Percentiles rank a stretch among this genome's conserved stretches.
Evolutionary conservation across 1,140 invertebrate genomes (phyloP).

Genomic region (Hesperophylax magnus): DNA sequence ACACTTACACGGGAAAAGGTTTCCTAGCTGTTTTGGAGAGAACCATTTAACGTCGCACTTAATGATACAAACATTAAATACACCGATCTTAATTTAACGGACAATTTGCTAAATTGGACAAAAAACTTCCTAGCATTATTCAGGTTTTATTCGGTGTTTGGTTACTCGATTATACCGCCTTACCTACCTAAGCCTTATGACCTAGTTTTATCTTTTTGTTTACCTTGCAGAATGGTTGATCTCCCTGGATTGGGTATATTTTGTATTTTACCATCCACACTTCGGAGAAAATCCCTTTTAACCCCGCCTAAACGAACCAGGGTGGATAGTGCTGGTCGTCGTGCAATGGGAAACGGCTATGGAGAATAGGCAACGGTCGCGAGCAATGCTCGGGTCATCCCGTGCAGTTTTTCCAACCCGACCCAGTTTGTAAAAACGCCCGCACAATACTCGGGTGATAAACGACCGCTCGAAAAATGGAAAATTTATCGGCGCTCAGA

Average conservation of each 20-base stretch:
- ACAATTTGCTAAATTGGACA: too few relatives aligned
- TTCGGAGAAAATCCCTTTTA: constrained; percentile 49
- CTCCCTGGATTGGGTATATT: not conserved
- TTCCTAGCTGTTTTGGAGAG: not conserved
- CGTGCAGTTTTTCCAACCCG: constrained; percentile 14
- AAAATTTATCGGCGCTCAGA: constrained; percentile 46
- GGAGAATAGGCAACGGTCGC: too few relatives aligned
- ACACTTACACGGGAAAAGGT: constrained; percentile 29
- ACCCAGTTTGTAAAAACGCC: constrained; percentile 30
- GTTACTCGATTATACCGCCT: not conserved
- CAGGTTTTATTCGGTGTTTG: too few relatives aligned
- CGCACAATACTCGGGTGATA: constrained; percentile 6
- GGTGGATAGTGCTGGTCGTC: too few relatives aligned
- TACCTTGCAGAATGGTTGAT: not conserved
- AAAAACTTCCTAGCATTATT: too few relatives aligned
- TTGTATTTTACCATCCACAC: constrained; percentile 47
- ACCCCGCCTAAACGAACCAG: constrained; percentile 21
- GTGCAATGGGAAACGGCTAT: too few relatives aligned
- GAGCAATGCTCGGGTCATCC: not conserved
- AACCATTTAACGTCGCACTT: constrained; percentile 17
- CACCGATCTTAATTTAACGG: not conserved
- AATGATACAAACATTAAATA: constrained; percentile 13
- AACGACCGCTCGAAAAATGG: constrained; percentile 26
- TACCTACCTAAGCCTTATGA: not conserved
- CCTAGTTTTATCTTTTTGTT: not conserved